phyloP scores from a whole-genome alignment of 2,113 vertebrate species.

The Coregonus clupeaformis region DNA sequence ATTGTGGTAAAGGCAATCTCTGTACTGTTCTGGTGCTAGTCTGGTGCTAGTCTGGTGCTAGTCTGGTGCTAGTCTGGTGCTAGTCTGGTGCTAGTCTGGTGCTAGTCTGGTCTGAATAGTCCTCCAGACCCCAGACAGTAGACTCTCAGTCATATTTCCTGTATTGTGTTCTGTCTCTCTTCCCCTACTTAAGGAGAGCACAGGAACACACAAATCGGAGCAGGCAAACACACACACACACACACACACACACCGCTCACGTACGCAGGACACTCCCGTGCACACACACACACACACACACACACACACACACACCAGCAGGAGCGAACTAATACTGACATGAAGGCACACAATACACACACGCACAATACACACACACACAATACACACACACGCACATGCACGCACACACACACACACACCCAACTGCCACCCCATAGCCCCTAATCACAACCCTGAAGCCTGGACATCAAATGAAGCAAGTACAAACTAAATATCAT shows the following conservation, averaged over 20 bases:
- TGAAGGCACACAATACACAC: constrained; percentile 11
- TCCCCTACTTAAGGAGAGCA: no score
- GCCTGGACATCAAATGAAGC: constrained; percentile 99
- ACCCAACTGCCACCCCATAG: constrained; percentile 64
- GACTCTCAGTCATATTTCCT: no score
- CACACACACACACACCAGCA: constrained; percentile 40
- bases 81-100: no score
- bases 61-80: no score
- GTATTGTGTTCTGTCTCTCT: no score
- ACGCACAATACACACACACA: neutral
- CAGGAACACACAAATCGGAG: no score
- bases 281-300: constrained; percentile 21
- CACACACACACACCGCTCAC: constrained; percentile 9
- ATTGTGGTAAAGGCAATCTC: no score
- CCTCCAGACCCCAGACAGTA: no score
- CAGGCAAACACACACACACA: constrained; percentile 45
- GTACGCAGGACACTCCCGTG: no score
- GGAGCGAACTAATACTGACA: neutral
- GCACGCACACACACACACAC: constrained; percentile 46
- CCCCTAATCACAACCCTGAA: constrained; percentile 81
- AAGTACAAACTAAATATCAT: constrained; percentile 91
- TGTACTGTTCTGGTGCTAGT: no score
- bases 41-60: no score
- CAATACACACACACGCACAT: constrained; percentile 14
- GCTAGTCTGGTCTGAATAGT: no score